Percentiles rank a stretch among this genome's conserved stretches.
Conservation (phyloP, 2,113 vertebrate genomes). For the Callopanchax toddi region DNA sequence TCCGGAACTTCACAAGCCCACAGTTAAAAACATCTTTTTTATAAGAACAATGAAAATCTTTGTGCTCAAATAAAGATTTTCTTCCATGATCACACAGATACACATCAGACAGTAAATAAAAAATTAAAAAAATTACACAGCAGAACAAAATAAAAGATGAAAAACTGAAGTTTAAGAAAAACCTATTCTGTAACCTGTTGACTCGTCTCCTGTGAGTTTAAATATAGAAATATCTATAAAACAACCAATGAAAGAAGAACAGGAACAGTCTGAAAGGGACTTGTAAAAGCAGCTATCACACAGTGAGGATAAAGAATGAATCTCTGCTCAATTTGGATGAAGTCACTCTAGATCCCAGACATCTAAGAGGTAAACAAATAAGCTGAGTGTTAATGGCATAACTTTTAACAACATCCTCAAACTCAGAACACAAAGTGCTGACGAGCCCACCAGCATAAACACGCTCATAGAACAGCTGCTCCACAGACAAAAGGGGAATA, state of each 20-base stretch:
- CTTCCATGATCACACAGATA: no score
- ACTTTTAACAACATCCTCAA: slow-evolving; percentile 31
- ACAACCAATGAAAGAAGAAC: neutral
- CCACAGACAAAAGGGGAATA: slow-evolving; percentile 44
- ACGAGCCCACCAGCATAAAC: slow-evolving; percentile 25
- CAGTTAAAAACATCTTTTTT: no score
- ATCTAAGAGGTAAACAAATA: slow-evolving; percentile 22
- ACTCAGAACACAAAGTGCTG: slow-evolving; percentile 24
- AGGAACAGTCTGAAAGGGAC: no score
- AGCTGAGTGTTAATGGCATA: neutral
- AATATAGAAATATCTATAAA: neutral
- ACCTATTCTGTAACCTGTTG: neutral
- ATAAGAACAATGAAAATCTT: no score
- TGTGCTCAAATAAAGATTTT: no score
- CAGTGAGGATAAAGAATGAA: neutral
- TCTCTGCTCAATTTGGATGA: neutral
- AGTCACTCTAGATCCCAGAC: neutral
- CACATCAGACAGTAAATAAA: no score
- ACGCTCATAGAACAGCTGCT: slow-evolving; percentile 52
- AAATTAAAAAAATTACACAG: no score
- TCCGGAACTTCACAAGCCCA: neutral
- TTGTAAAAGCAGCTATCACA: neutral
- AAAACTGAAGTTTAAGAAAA: no score
- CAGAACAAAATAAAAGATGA: no score
- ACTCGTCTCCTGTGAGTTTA: neutral